phyloP scores from a whole-genome alignment of 2,888 invertebrate genomes.

The Gari tellinella region DNA sequence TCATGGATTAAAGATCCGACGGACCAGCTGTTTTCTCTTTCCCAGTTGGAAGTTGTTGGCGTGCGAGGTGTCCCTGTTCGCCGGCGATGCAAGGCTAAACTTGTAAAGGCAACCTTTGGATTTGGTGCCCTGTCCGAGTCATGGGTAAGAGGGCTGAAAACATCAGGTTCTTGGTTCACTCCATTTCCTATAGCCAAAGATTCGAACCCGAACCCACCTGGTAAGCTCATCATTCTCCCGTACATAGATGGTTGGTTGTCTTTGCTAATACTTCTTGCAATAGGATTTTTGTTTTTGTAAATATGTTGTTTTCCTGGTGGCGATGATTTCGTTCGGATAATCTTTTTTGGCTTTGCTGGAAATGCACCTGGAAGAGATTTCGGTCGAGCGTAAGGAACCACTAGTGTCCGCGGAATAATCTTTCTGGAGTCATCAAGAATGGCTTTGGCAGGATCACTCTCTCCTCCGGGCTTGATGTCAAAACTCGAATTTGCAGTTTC shows the following conservation, averaged over 20 bases:
- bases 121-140: slow-evolving; percentile 21
- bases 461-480: slow-evolving; percentile 1
- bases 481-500: slow-evolving; percentile 36
- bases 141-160: slow-evolving; percentile 22
- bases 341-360: slow-evolving; percentile 31
- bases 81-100: slow-evolving; percentile 1
- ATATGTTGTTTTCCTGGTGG: slow-evolving; percentile 1
- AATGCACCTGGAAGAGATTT: slow-evolving; percentile 51
- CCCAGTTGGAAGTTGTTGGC: too few relatives aligned
- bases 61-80: neutral
- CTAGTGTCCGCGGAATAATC: too few relatives aligned
- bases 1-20: too few relatives aligned
- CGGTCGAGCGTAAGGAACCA: slow-evolving; percentile 28
- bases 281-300: too few relatives aligned
- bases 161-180: slow-evolving; percentile 38
- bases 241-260: slow-evolving; percentile 38
- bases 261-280: slow-evolving; percentile 22
- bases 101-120: slow-evolving; percentile 5
- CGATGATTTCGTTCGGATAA: neutral
- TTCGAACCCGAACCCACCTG: slow-evolving; percentile 36
- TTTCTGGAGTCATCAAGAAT: too few relatives aligned
- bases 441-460: neutral
- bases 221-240: slow-evolving; percentile 26
- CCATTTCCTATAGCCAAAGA: slow-evolving; percentile 42
- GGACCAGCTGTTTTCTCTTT: too few relatives aligned